phyloP scores from a whole-genome alignment of 2,113 vertebrate genomes.

The Microcebus lehilahytsara region DNA sequence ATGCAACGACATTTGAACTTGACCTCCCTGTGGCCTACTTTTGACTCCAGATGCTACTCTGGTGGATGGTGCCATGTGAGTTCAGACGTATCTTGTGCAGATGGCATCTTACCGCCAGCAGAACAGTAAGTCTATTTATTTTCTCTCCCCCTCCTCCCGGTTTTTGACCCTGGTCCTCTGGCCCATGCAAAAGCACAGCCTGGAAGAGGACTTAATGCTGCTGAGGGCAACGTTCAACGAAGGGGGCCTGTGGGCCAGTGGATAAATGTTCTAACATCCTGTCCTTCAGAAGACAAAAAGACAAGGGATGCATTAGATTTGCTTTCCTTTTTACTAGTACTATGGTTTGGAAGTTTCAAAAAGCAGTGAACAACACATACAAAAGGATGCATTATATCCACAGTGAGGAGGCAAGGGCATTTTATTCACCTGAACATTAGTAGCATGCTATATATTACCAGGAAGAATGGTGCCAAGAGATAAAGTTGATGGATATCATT shows the following conservation, averaged over 20 bases:
- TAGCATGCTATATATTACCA: slow-evolving; percentile 42
- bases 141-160: background rate
- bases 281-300: background rate
- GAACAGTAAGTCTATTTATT: background rate
- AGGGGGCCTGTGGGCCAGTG: background rate
- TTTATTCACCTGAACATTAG: slow-evolving; percentile 64
- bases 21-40: background rate
- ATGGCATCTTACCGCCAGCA: background rate
- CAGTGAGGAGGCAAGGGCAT: slow-evolving; percentile 5
- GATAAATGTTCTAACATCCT: background rate
- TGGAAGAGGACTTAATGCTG: background rate
- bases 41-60: background rate
- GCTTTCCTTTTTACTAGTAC: background rate
- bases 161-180: background rate
- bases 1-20: background rate
- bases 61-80: background rate
- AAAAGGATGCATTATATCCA: slow-evolving; percentile 21
- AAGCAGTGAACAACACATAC: slow-evolving; percentile 18
- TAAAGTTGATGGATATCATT: slow-evolving; percentile 59
- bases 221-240: background rate
- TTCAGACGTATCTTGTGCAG: background rate
- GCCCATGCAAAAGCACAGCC: background rate
- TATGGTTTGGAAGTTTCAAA: background rate
- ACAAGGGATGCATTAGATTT: background rate
- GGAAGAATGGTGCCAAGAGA: slow-evolving; percentile 40